Conservation (phyloP, 2,888 invertebrate genomes). For the Bimastos eiseni region DNA sequence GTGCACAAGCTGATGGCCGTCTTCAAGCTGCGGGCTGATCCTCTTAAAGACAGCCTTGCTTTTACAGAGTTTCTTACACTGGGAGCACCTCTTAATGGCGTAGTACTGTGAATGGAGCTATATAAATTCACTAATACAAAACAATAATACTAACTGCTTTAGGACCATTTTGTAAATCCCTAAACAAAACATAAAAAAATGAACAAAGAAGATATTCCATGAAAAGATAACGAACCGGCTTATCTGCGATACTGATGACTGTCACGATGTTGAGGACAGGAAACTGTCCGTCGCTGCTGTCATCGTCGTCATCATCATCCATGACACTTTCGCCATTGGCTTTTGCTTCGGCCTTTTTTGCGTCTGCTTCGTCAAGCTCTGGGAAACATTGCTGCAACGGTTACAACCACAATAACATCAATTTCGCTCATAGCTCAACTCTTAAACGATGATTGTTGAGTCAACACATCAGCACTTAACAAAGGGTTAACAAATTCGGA, state of each 20-base stretch:
- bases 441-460: too few species aligned
- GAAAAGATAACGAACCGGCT: constrained; percentile 22
- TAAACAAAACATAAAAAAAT: not conserved
- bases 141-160: not conserved
- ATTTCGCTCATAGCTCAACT: not conserved
- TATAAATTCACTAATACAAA: too few species aligned
- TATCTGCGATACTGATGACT: constrained; percentile 28
- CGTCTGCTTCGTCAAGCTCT: not conserved
- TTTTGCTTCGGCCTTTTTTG: not conserved
- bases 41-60: too few species aligned
- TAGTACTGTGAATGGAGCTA: too few species aligned
- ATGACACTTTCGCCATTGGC: not conserved
- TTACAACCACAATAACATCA: not conserved
- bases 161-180: not conserved
- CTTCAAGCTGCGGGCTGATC: too few species aligned
- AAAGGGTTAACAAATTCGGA: too few species aligned
- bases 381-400: not conserved
- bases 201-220: not conserved
- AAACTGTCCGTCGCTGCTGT: constrained; percentile 20
- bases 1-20: too few species aligned
- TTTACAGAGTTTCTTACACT: too few species aligned
- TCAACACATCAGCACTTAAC: too few species aligned
- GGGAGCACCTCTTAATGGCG: too few species aligned
- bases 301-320: not conserved
- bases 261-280: constrained; percentile 28